A percentile compares a stretch with the other conserved stretches of the same genome.
These are phyloP conservation scores for Pandion haliaetus DNA, from an alignment of 2,113 vertebrate genomes.

Conservation along the genomic window DNA sequence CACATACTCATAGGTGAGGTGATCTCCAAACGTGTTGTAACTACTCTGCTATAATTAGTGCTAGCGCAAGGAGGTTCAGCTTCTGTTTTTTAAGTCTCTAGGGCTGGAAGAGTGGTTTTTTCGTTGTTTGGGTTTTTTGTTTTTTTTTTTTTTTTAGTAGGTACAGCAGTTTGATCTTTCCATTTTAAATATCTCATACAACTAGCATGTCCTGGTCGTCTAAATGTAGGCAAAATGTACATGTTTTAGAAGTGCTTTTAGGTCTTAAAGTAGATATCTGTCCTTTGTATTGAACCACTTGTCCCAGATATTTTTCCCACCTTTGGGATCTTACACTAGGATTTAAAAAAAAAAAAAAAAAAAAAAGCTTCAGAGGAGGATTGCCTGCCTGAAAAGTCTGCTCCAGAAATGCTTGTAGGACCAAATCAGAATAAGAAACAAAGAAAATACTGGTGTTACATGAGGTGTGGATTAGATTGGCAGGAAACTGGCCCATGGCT, in stretches of 20 bases:
- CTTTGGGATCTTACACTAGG: not conserved
- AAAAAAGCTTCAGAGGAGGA: not conserved
- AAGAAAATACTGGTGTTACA: not conserved
- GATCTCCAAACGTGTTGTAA: constrained; percentile 18
- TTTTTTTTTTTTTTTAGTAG: not conserved
- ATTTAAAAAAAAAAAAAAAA: not conserved
- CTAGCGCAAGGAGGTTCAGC: not conserved
- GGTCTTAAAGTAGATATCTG: not conserved
- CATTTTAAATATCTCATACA: not conserved
- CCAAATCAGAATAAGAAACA: not conserved
- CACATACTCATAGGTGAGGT: not conserved
- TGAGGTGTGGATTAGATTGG: not conserved
- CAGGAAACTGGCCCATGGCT: constrained; percentile 11
- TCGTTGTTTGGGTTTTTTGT: not conserved
- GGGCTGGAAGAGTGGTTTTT: not conserved
- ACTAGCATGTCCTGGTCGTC: not conserved
- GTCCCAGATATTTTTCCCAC: not conserved
- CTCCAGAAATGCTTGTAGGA: not conserved
- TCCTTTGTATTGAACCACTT: not conserved
- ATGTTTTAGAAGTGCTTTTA: not conserved
- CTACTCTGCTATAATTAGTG: constrained; percentile 36
- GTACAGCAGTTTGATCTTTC: not conserved
- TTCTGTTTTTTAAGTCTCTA: not conserved
- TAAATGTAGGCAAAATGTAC: not conserved
- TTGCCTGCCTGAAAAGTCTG: not conserved